Base-by-base conservation (phyloP, 2,888 invertebrate genomes). In the Caenorhabditis sp. region DNA sequence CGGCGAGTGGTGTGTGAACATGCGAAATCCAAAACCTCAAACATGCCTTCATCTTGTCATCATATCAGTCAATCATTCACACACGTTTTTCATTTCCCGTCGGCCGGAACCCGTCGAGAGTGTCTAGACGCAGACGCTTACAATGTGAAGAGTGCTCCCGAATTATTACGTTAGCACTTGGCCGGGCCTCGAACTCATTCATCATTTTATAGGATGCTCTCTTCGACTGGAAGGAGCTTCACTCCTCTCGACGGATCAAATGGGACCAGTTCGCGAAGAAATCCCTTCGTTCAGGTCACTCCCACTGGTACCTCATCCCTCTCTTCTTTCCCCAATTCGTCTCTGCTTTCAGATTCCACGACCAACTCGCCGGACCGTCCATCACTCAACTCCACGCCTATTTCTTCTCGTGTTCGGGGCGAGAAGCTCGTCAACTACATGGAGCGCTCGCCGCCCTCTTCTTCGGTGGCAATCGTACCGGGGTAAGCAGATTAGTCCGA, bases 391-490 rank as follows among this genome's bases (percentile, higher is more conserved):
- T 35, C 61, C 1, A 55, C 77, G 13, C 77, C 77, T 8, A 77
- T 77, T 6, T 66, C 72, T 9, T 77, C 77, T 1, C 66, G 77
- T 39, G 77, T 77, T 61, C 77, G 72, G 5, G 77, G 61, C 35
- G 77, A 77, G 59, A 77, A 77, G 35, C 66, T 77, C 24, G 72
- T 77, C 32, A 70, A 72, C 52, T 58, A 77, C 58, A 77, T 77
- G 77, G 72, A 72, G 46, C 45, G 66, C 30, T 77, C 77, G 35
- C 77, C 70, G 15, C 71, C 71, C 24, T 59, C 70, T 9, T 70
- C 70, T 17, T n/a, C 65, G 27, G 55, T 50, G 62, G 37, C 75
- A 52, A 62, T 70, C 50, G 63, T 70, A 48, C 75, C 75, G 41
- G 68, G 75, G 68, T 68, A 61, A 75, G 74, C 68, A 50, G 50